These are phyloP conservation scores for Arge pagana DNA, from an alignment of 2,888 invertebrate genomes.

Conservation along the genomic window DNA sequence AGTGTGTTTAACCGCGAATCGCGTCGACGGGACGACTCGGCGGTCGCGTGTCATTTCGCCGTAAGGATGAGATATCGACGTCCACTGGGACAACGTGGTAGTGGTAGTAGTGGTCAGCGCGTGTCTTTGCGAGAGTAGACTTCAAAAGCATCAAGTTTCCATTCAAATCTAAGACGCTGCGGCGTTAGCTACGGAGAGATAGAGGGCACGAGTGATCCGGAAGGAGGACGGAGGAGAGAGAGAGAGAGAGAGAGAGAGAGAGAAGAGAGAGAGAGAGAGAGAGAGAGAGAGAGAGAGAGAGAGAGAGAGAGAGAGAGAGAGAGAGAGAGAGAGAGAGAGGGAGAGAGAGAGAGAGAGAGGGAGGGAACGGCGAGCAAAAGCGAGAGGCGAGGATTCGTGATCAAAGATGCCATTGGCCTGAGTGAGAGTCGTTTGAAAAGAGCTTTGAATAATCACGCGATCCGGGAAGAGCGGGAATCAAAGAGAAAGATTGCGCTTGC, in stretches of 20 bases:
- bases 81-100: too few species aligned
- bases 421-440: conserved; percentile 4
- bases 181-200: conserved; percentile 39
- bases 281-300: background rate
- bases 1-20: conserved; percentile 4
- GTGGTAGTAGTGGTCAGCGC: conserved; percentile 13
- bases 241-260: conserved; percentile 25
- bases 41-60: conserved; percentile 9
- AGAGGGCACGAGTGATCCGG: conserved; percentile 45
- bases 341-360: conserved; percentile 18
- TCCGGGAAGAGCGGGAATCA: too few species aligned
- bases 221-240: conserved; percentile 16
- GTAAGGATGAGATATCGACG: conserved; percentile 1
- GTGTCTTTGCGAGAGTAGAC: conserved; percentile 34
- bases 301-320: too few species aligned
- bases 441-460: conserved; percentile 10
- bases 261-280: conserved; percentile 9
- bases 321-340: background rate
- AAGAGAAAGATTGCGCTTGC: background rate
- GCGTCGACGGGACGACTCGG: background rate
- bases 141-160: conserved; percentile 50
- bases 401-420: conserved; percentile 10
- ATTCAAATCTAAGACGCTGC: conserved; percentile 50
- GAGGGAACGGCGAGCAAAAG: conserved; percentile 2
- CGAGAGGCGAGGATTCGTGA: conserved; percentile 4